These are phyloP conservation scores for Wiebesia pumilae DNA, from an alignment of 1,140 invertebrate species.

Conservation along the genomic window DNA sequence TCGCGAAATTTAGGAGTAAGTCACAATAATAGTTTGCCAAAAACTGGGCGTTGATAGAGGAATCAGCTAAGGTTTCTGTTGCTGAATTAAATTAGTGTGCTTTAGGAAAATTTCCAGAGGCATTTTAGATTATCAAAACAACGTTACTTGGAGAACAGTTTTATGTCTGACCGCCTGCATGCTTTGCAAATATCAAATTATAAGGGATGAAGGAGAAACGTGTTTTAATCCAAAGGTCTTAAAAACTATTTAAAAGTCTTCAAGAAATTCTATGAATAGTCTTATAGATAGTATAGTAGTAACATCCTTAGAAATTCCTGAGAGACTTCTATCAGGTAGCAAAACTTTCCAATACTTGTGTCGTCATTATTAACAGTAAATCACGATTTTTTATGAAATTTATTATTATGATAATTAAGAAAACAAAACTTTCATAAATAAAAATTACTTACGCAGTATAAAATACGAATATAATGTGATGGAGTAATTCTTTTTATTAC, in stretches of 20 bases:
- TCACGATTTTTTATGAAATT: not conserved
- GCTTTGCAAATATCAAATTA: not conserved
- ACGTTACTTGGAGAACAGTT: not conserved
- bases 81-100: not conserved
- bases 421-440: too few relatives aligned
- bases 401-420: too few relatives aligned
- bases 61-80: not conserved
- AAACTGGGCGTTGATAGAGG: not conserved
- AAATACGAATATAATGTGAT: too few relatives aligned
- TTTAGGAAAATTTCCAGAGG: not conserved
- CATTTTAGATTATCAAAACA: not conserved
- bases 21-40: not conserved
- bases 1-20: not conserved
- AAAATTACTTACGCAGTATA: too few relatives aligned
- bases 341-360: not conserved
- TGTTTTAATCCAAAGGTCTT: not conserved
- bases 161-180: not conserved
- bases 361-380: not conserved
- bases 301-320: not conserved
- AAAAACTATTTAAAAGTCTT: constrained; percentile 3
- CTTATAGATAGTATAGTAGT: not conserved
- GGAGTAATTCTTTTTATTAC: too few relatives aligned
- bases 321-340: not conserved
- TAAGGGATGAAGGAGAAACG: not conserved
- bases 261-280: not conserved